These are phyloP conservation scores for Sinocyclocheilus grahami DNA, from an alignment of 2,113 vertebrate genomes.

Conservation along the genomic window DNA sequence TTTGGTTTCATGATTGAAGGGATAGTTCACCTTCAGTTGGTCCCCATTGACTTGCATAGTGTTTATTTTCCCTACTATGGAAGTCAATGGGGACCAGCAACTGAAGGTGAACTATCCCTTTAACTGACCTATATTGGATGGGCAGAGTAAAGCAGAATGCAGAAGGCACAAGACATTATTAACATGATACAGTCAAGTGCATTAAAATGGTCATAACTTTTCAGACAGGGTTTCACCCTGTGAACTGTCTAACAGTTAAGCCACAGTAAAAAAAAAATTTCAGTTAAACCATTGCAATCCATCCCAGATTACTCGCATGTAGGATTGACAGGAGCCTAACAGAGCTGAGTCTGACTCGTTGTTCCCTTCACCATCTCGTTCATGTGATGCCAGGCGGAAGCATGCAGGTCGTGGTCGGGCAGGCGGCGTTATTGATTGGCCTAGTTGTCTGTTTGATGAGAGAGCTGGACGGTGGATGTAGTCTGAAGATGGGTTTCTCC, in stretches of 20 bases:
- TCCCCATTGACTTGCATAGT: too few relatives aligned
- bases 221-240: neutral
- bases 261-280: neutral
- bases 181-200: neutral
- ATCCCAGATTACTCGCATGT: neutral
- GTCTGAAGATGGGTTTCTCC: conserved; percentile 33
- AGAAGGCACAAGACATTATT: neutral
- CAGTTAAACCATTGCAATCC: neutral
- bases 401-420: conserved; percentile 4
- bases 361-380: neutral
- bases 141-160: neutral
- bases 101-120: too few relatives aligned
- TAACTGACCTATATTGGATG: too few relatives aligned
- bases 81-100: too few relatives aligned
- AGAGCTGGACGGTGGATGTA: conserved; percentile 18
- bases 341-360: neutral
- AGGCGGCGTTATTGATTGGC: conserved; percentile 56
- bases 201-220: neutral
- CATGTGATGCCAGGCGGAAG: conserved; percentile 23
- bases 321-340: conserved; percentile 1
- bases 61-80: too few relatives aligned
- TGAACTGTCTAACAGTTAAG: neutral
- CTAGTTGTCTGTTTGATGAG: conserved; percentile 51
- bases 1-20: neutral
- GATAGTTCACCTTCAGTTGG: too few relatives aligned